These are phyloP conservation scores for Harlomillsia oculata DNA, from an alignment of 1,140 invertebrate species.

Conservation along the genomic window DNA sequence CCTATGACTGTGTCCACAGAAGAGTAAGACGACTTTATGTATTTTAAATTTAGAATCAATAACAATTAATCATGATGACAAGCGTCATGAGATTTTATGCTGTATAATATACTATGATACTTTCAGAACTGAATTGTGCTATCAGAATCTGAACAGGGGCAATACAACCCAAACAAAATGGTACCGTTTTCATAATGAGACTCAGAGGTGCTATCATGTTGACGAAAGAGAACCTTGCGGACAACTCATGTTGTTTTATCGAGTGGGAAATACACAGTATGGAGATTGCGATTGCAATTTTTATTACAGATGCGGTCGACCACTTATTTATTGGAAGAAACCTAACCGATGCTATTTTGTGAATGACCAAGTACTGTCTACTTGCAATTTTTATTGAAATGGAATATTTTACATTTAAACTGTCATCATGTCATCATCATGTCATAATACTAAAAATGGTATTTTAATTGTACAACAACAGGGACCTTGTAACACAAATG, in stretches of 20 bases:
- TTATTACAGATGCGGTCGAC: conserved; percentile 19
- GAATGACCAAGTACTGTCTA: conserved; percentile 8
- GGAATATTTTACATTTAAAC: too few species aligned
- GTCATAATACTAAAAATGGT: neutral
- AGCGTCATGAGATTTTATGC: too few species aligned
- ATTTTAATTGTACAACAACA: neutral
- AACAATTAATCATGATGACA: too few species aligned
- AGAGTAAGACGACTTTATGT: too few species aligned
- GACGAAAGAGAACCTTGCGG: conserved; percentile 21
- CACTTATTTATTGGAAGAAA: conserved; percentile 10
- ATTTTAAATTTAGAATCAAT: too few species aligned
- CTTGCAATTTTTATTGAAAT: neutral
- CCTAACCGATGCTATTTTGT: conserved; percentile 18
- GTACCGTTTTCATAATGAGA: conserved; percentile 18
- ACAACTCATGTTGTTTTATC: conserved; percentile 17
- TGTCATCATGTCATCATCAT: too few species aligned
- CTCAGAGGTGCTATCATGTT: conserved; percentile 15
- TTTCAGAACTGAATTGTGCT: conserved; percentile 6
- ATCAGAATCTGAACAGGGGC: conserved; percentile 16
- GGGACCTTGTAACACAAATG: conserved; percentile 16
- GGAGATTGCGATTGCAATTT: conserved; percentile 24
- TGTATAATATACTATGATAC: too few species aligned
- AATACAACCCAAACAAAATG: conserved; percentile 16
- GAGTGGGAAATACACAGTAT: conserved; percentile 14
- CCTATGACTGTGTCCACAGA: too few species aligned